Evolutionary conservation across 2,113 vertebrate species (phyloP).

Genomic region (Triplophysa siluroides): DNA sequence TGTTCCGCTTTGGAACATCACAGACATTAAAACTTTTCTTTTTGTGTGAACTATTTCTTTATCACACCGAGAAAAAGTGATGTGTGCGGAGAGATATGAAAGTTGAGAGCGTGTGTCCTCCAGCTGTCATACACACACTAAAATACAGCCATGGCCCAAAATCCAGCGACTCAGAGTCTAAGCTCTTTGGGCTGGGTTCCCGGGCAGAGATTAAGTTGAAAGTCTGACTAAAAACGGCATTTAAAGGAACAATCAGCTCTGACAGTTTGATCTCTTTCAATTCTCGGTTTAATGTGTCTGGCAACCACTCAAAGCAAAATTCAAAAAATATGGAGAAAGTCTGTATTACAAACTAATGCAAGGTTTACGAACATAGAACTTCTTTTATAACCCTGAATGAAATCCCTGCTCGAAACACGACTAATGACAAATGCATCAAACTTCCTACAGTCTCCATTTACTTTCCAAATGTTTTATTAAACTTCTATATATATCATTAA

Average conservation of each 20-base stretch:
- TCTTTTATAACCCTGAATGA: no score
- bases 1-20: no score
- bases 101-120: neutral
- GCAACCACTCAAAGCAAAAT: neutral
- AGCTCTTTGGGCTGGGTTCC: slow-evolving; percentile 31
- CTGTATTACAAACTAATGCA: no score
- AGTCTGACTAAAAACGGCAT: slow-evolving; percentile 26
- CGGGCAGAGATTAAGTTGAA: slow-evolving; percentile 26
- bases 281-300: slow-evolving; percentile 2
- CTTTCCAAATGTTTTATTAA: no score
- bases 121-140: slow-evolving; percentile 3
- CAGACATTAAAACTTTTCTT: no score
- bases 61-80: no score
- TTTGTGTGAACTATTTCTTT: no score
- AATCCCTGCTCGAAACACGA: no score
- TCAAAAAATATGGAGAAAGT: neutral
- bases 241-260: slow-evolving; percentile 30
- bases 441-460: no score
- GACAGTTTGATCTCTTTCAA: slow-evolving; percentile 6
- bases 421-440: no score
- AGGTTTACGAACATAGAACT: no score
- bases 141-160: slow-evolving; percentile 1
- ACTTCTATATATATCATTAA: neutral
- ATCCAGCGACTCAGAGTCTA: slow-evolving; percentile 28
- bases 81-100: neutral